These are phyloP conservation scores for Apodemia duryi DNA, from an alignment of 2,888 invertebrate species.

Conservation along the genomic window DNA sequence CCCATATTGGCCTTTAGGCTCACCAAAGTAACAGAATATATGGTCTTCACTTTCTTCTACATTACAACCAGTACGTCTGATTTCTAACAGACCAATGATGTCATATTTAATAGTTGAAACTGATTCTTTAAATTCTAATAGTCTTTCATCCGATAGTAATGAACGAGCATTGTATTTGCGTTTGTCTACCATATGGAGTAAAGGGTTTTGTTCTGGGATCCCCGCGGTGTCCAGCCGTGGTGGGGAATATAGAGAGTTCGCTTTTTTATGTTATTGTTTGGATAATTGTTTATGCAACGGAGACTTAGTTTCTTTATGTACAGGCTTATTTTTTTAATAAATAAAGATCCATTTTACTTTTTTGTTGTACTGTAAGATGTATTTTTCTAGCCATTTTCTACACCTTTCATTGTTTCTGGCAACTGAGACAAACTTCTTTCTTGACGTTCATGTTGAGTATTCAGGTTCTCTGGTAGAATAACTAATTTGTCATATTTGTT, in stretches of 20 bases:
- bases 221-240: conserved; percentile 21
- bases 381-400: neutral
- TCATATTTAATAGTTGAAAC: conserved; percentile 22
- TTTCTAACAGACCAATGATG: conserved; percentile 3
- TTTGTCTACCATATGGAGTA: conserved; percentile 22
- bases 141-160: conserved; percentile 19
- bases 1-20: no score
- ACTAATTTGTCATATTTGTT: conserved; percentile 10
- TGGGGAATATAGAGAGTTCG: conserved; percentile 18
- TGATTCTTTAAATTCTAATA: conserved; percentile 21
- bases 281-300: neutral
- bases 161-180: conserved; percentile 26
- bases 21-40: no score
- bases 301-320: neutral
- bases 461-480: neutral
- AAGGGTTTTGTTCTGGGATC: conserved; percentile 25
- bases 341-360: conserved; percentile 3
- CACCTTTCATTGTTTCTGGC: neutral
- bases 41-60: no score
- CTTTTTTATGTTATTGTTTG: conserved; percentile 9
- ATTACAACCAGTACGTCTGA: no score
- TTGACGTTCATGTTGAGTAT: conserved; percentile 1
- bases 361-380: neutral
- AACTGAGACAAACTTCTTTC: conserved; percentile 8
- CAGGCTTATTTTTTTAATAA: neutral